Percentiles rank a stretch among this genome's conserved stretches.
Evolutionary conservation across 2,113 vertebrate genomes (phyloP).

Genomic region (Nibea coibor): DNA sequence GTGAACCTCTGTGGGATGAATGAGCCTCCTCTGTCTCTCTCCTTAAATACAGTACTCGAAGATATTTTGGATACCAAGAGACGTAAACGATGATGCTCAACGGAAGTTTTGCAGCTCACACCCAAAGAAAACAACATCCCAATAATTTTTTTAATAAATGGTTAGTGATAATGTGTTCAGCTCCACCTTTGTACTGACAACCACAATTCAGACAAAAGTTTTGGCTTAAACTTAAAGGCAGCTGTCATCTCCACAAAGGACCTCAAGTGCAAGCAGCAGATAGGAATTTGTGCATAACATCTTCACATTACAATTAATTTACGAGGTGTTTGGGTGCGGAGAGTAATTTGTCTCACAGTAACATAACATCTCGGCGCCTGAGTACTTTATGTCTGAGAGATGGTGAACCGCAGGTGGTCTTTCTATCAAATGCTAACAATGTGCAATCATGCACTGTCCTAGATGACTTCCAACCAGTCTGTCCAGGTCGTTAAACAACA

Average conservation of each 20-base stretch:
- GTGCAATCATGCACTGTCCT: background rate
- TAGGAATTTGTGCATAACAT: conserved; percentile 5
- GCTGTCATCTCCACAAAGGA: conserved; percentile 54
- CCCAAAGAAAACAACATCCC: background rate
- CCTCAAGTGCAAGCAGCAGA: conserved; percentile 39
- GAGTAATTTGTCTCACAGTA: conserved; percentile 4
- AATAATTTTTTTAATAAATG: too few species aligned
- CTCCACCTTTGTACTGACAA: background rate
- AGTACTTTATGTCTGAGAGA: background rate
- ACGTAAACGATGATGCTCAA: background rate
- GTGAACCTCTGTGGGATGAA: too few species aligned
- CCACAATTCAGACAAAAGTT: conserved; percentile 47
- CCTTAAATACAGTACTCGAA: conserved; percentile 7
- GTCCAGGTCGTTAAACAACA: background rate
- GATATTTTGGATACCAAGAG: background rate
- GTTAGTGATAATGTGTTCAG: too few species aligned
- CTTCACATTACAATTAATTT: conserved; percentile 35
- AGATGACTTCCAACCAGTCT: background rate
- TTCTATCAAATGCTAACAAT: background rate
- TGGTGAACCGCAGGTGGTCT: conserved; percentile 6
- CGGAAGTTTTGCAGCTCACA: background rate
- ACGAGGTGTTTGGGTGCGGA: background rate
- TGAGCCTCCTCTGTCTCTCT: background rate
- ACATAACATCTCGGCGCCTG: background rate
- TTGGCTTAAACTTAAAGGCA: conserved; percentile 51